Base-by-base conservation (phyloP, 2,113 vertebrate genomes). In the Cinclus cinclus region DNA sequence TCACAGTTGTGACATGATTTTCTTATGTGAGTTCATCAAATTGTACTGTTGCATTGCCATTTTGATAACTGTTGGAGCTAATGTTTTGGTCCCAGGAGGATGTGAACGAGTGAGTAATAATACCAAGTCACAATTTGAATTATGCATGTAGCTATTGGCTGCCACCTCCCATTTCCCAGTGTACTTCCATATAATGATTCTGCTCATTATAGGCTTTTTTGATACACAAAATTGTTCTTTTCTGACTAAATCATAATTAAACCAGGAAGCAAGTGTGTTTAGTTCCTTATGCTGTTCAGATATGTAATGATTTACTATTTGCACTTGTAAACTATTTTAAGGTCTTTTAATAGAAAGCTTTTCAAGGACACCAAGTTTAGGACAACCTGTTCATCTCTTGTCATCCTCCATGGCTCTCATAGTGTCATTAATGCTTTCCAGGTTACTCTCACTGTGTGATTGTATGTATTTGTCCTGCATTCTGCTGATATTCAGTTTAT, bases 71-170 rank as follows among this genome's bases (percentile, higher is more conserved):
- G 56, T 56, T 65, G 58, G 63, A 92, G 70, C 53, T 62, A 19
- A 71, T 64, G 92, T 96, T 94, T 91, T 8, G 37, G 85, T 79
- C 85, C 86, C 79, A 89, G 92, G 76, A 96, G 90, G 94, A 93
- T 82, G 76, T 56, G 69, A 80, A 95, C 89, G 77, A 93, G 77
- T 96, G 95, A 96, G 92, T 95, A 96, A 93, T 89, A 80, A 93
- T 89, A 80, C 68, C 35, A 13, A 92, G 73, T 73, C 30, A 19
- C 91, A 59, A 3, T 95, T 59, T 94, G 95, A 94, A 96, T 92
- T 87, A 89, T 91, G 89, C 58, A 95, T 89, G 14, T 44, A 85
- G 63, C 69, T 89, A 6, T 82, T 91, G 85, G 79, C 93, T 90
- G 60, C 87, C 37, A 31, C 75, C 90, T 92, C 87, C 59, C 46